Conservation (phyloP, 2,113 vertebrate genomes). For the Gnathonemus echidnorhynchus region DNA sequence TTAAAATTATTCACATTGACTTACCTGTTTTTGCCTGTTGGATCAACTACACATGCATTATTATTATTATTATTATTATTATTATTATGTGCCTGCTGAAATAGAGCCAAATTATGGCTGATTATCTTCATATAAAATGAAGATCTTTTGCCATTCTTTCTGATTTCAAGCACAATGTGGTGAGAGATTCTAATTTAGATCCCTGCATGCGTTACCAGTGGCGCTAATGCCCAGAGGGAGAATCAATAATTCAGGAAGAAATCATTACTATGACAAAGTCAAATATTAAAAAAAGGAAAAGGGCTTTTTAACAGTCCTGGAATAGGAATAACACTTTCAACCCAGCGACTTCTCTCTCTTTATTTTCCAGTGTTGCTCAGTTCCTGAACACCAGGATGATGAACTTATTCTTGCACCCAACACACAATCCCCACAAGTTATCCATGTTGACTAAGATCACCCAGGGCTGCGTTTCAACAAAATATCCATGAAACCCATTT, state of each 20-base stretch:
- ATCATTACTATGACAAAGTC: conserved; percentile 41
- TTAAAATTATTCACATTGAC: not conserved
- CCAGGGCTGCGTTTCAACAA: not conserved
- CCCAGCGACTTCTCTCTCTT: conserved; percentile 10
- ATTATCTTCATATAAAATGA: not conserved
- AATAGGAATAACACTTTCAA: conserved; percentile 15
- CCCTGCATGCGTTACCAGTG: not conserved
- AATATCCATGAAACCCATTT: not conserved
- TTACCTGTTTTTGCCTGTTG: not conserved
- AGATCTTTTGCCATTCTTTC: not conserved
- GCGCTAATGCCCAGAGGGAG: conserved; percentile 20
- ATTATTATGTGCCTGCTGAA: not conserved
- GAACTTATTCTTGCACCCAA: conserved; percentile 15
- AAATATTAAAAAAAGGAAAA: conserved; percentile 50
- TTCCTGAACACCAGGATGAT: not conserved
- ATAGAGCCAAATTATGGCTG: not conserved
- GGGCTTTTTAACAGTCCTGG: conserved; percentile 33
- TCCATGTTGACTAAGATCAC: not conserved
- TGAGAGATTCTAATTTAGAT: not conserved
- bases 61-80: not conserved
- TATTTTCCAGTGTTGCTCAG: not conserved
- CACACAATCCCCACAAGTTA: not conserved
- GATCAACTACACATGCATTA: not conserved
- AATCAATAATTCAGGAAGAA: conserved; percentile 44
- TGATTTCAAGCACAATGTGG: conserved; percentile 1